These are phyloP conservation scores for Megathymus violae DNA, from an alignment of 1,140 invertebrate species.

Conservation along the genomic window DNA sequence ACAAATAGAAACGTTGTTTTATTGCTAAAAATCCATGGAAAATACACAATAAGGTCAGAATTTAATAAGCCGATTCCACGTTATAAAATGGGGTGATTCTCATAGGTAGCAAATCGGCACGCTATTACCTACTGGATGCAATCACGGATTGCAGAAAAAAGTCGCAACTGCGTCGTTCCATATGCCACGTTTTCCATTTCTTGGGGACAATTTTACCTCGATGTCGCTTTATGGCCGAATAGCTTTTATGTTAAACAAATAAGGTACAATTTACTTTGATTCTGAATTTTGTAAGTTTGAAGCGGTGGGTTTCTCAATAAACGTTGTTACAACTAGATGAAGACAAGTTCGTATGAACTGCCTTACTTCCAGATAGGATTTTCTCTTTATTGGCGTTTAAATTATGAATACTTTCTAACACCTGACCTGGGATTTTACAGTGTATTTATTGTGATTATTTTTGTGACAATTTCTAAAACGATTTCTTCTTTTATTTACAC, in stretches of 20 bases:
- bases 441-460: slow-evolving; percentile 6
- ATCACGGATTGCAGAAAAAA: slow-evolving; percentile 46
- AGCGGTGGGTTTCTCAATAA: slow-evolving; percentile 10
- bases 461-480: too few relatives aligned
- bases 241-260: slow-evolving; percentile 8
- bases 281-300: neutral
- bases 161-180: slow-evolving; percentile 41
- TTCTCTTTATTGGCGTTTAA: slow-evolving; percentile 28
- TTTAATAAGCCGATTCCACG: neutral
- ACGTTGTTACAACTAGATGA: slow-evolving; percentile 23
- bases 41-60: too few relatives aligned
- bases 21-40: too few relatives aligned
- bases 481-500: too few relatives aligned
- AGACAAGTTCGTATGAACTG: slow-evolving; percentile 14
- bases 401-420: slow-evolving; percentile 8
- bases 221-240: neutral
- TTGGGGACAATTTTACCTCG: slow-evolving; percentile 31
- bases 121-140: slow-evolving; percentile 43
- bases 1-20: too few relatives aligned
- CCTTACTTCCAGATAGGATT: slow-evolving; percentile 25
- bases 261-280: slow-evolving; percentile 11
- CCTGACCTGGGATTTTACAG: slow-evolving; percentile 3
- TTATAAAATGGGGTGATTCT: slow-evolving; percentile 4
- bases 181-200: slow-evolving; percentile 48
- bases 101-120: slow-evolving; percentile 37